Conservation (phyloP, 2,113 vertebrate species). For the Forbesichthys agassizii region DNA sequence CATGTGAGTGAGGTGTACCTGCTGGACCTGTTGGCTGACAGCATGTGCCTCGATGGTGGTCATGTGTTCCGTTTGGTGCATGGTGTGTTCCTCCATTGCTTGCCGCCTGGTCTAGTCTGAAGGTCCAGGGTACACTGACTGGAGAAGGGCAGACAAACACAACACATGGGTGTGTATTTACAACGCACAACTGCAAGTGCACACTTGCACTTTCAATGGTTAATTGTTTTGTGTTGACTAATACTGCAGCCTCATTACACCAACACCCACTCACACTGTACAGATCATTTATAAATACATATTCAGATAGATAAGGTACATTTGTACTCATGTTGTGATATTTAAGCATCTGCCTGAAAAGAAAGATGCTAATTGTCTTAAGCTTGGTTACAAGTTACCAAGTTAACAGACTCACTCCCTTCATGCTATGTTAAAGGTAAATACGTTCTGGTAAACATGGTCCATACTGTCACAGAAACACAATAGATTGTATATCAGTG, state of each 20-base stretch:
- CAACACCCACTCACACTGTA: neutral
- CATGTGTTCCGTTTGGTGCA: slow-evolving; percentile 92
- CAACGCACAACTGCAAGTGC: neutral
- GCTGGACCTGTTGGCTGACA: slow-evolving; percentile 91
- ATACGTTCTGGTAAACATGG: too few relatives aligned
- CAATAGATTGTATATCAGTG: too few relatives aligned
- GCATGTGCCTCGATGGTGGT: slow-evolving; percentile 95
- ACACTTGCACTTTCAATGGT: neutral
- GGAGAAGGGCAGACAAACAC: slow-evolving; percentile 1
- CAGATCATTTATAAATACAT: neutral
- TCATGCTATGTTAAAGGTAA: too few relatives aligned
- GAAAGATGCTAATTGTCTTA: too few relatives aligned
- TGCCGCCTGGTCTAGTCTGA: slow-evolving; percentile 59
- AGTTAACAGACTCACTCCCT: too few relatives aligned
- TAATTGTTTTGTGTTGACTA: neutral
- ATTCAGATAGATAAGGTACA: neutral
- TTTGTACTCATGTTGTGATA: too few relatives aligned
- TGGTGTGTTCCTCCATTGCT: slow-evolving; percentile 91
- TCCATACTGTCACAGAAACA: too few relatives aligned
- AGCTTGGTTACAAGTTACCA: too few relatives aligned
- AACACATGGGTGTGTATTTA: neutral
- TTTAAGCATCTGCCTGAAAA: too few relatives aligned
- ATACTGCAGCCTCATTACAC: neutral
- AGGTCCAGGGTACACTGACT: slow-evolving; percentile 38
- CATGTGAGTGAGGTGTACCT: slow-evolving; percentile 70